Percentiles rank a stretch among this genome's conserved stretches.
phyloP scores from a whole-genome alignment of 2,113 vertebrate species.

The Laticauda laticaudata region DNA sequence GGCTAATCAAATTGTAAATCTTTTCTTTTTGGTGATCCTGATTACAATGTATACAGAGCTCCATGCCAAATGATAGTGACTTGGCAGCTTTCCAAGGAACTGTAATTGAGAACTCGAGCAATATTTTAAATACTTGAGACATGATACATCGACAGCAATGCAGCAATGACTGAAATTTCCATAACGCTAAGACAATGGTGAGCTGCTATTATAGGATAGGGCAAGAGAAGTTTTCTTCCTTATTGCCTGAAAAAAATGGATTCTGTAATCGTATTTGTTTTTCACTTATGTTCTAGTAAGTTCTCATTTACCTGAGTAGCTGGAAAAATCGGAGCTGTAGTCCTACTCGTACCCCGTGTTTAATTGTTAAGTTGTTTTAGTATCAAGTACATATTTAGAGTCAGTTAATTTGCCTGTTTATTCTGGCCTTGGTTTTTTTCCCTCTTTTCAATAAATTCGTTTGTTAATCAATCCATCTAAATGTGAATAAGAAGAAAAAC shows the following conservation, averaged over 20 bases:
- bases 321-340: not conserved
- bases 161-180: not conserved
- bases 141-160: slow-evolving; percentile 4
- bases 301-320: not conserved
- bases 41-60: not conserved
- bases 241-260: not conserved
- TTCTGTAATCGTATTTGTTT: not conserved
- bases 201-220: not conserved
- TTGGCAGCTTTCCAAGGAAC: slow-evolving; percentile 19
- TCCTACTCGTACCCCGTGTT: not conserved
- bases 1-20: slow-evolving; percentile 17
- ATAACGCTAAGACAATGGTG: not conserved
- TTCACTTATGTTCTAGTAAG: not conserved
- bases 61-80: slow-evolving; percentile 14
- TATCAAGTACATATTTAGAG: not conserved
- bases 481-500: not conserved
- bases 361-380: not conserved
- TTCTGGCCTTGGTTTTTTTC: not conserved
- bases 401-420: not conserved
- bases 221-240: not conserved
- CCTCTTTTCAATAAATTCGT: not conserved
- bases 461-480: not conserved
- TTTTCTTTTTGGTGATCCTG: slow-evolving; percentile 14
- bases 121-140: not conserved
- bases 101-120: slow-evolving; percentile 24